phyloP scores from a whole-genome alignment of 2,113 vertebrate genomes.

The Sturnus vulgaris region DNA sequence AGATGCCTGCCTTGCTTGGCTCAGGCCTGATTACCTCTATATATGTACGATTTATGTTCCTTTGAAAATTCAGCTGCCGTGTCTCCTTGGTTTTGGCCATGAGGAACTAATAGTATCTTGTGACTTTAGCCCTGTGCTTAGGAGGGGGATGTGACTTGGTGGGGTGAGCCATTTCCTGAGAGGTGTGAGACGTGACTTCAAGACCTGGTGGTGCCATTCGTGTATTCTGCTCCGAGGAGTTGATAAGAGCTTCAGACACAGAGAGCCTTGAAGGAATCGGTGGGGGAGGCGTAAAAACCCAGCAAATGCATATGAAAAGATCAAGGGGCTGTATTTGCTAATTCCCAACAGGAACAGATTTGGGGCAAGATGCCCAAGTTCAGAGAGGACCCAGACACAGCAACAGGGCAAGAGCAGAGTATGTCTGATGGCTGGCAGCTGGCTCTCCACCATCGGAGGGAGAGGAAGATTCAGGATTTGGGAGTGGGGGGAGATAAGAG shows the following conservation, averaged over 20 bases:
- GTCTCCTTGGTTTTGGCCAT: background rate
- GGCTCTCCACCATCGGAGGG: background rate
- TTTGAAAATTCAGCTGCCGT: background rate
- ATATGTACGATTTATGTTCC: background rate
- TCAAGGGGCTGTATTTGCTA: conserved; percentile 53
- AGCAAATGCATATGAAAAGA: conserved; percentile 55
- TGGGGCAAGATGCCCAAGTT: background rate
- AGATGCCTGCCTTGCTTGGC: background rate
- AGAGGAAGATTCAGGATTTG: background rate
- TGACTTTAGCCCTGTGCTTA: conserved; percentile 30
- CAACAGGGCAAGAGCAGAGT: background rate
- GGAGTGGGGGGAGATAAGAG: background rate
- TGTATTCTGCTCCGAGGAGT: conserved; percentile 40
- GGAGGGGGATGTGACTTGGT: conserved; percentile 37
- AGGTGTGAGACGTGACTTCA: conserved; percentile 57
- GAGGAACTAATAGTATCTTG: background rate
- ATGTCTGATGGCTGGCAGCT: conserved; percentile 8
- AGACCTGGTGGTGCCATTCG: conserved; percentile 19
- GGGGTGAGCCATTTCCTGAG: conserved; percentile 32
- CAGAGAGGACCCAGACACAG: background rate
- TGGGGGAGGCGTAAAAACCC: background rate
- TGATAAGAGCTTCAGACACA: conserved; percentile 60
- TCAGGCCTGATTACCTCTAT: background rate
- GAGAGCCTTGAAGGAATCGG: background rate
- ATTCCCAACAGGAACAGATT: conserved; percentile 4